These are phyloP conservation scores for Mola mola DNA, from an alignment of 2,113 vertebrate species.

Conservation along the genomic window DNA sequence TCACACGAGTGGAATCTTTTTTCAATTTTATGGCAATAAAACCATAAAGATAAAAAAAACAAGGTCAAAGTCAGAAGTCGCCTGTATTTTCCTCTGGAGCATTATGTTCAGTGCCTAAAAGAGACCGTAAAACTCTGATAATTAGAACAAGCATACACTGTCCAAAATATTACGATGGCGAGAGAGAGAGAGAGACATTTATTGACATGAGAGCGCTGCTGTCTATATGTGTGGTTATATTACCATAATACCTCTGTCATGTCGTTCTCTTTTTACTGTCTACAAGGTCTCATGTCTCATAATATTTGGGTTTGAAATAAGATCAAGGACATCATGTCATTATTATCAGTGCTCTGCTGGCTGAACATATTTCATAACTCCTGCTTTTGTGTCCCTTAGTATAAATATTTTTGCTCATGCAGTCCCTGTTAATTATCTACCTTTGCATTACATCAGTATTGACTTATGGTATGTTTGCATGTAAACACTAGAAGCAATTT, in stretches of 20 bases:
- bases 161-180: not conserved
- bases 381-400: slow-evolving; percentile 12
- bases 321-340: slow-evolving; percentile 47
- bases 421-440: slow-evolving; percentile 1
- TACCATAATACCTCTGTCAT: not conserved
- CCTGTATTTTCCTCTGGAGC: not conserved
- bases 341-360: slow-evolving; percentile 34
- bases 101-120: slow-evolving; percentile 21
- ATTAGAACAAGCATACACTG: slow-evolving; percentile 27
- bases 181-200: slow-evolving; percentile 1
- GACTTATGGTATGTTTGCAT: slow-evolving; percentile 8
- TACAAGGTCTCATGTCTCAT: slow-evolving; percentile 50
- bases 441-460: not conserved
- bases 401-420: not conserved
- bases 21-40: slow-evolving; percentile 17
- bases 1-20: slow-evolving; percentile 21
- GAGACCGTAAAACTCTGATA: slow-evolving; percentile 52
- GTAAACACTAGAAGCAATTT: too few relatives aligned
- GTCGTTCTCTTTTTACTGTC: slow-evolving; percentile 27
- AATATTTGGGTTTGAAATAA: slow-evolving; percentile 77
- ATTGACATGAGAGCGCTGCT: slow-evolving; percentile 7
- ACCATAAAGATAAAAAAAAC: slow-evolving; percentile 64
- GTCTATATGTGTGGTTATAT: slow-evolving; percentile 20
- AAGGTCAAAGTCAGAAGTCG: slow-evolving; percentile 54
- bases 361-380: slow-evolving; percentile 53